Evolutionary conservation across 2,797 vertebrate species (phyloP).

Genomic region (Coregonus suidteri): DNA sequence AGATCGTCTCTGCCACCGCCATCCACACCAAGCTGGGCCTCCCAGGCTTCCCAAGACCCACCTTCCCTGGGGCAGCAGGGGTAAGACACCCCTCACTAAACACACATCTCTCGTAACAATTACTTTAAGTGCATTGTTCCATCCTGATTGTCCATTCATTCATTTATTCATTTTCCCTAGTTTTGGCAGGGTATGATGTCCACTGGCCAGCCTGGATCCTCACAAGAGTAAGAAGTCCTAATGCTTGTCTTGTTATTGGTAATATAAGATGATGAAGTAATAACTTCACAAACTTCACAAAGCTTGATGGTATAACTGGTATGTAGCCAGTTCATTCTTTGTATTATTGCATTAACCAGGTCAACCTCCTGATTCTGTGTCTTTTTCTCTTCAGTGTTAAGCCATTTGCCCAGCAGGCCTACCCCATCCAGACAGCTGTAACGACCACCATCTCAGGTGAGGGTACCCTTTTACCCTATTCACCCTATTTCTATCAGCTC

Average conservation of each 20-base stretch:
- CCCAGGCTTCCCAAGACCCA: slow-evolving; percentile 76
- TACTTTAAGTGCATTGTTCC: not conserved
- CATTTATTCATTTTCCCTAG: slow-evolving; percentile 62
- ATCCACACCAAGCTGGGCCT: slow-evolving; percentile 98
- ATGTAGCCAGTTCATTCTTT: no score
- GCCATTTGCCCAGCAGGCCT: slow-evolving; percentile 94
- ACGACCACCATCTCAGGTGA: slow-evolving; percentile 95
- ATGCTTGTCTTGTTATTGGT: not conserved
- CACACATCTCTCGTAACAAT: not conserved
- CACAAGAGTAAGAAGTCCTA: slow-evolving; percentile 84
- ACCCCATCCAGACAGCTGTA: slow-evolving; percentile 90
- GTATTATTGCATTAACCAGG: not conserved
- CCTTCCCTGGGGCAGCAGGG: slow-evolving; percentile 90
- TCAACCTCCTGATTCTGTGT: not conserved
- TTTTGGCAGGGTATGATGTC: slow-evolving; percentile 89
- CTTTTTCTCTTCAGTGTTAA: slow-evolving; percentile 82
- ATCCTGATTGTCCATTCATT: not conserved
- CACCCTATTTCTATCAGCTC: not conserved
- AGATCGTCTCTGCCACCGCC: slow-evolving; percentile 97
- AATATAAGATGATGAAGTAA: no score
- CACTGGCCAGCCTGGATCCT: slow-evolving; percentile 87
- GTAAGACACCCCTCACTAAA: slow-evolving; percentile 70
- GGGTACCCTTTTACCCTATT: slow-evolving; percentile 6
- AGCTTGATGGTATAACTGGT: not conserved
- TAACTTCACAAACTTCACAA: no score